Evolutionary conservation across 2,113 vertebrate genomes (phyloP), one percentile per base, ranked within the genome.

Genomic region (Cottus gobio): DNA sequence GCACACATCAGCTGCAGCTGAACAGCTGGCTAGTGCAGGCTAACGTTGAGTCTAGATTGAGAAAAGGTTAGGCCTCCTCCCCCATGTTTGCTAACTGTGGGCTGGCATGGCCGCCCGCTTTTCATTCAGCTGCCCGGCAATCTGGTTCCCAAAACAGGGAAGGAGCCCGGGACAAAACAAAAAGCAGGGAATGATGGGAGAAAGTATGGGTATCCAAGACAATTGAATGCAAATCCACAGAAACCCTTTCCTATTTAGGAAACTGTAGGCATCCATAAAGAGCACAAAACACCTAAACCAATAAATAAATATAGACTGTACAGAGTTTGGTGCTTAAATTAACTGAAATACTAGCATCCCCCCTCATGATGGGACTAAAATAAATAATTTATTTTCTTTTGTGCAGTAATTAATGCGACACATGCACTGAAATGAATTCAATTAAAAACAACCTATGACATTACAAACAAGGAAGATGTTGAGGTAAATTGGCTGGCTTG

Each of bases 11-110:
- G 90, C 89, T 89, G 77, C 89, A 89, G 90, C 77, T 62, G 71
- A 91, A 91, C 91, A 92, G 92, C 93, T 94, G 93, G 89, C 60
- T 81, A 65, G 83, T 91, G 84, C 71, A 1, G 87, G 74, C 90
- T 62, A 78, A 84, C 76, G 66, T 16, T 1, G 64, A 85, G 69
- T 60, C 24, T 64, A 31, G 65, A 71, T 58, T 61, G 84, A 85
- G 85, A 79, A 85, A 82, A 86, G 80, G 88, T 88, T 84, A 75
- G 68, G 65, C 60, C 42, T 66, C 85, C 83, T 76, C 77, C 79
- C 57, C 64, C 76, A 9, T 69, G 82, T 87, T 87, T 88, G 91
- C 84, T 76, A 67, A 85, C 52, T 82, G 85, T 7, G 73, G 76
- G 77, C 79, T 91, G 92, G 86, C 85, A 86, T 39, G 36, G 73